These are phyloP conservation scores for Ectobius pallidus DNA, from an alignment of 2,888 invertebrate genomes.

Conservation along the genomic window DNA sequence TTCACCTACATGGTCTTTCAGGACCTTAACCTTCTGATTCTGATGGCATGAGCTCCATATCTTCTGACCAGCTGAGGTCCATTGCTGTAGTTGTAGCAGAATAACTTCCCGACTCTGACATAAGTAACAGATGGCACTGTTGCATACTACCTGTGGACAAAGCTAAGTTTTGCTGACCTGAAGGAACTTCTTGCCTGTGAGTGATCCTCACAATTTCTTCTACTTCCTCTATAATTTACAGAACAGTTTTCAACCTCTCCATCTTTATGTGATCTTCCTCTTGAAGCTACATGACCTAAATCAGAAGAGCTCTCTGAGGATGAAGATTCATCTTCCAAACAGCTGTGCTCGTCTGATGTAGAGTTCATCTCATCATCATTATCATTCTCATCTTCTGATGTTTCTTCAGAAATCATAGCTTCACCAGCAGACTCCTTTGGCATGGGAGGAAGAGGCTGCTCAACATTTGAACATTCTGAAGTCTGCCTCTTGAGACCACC, in stretches of 20 bases:
- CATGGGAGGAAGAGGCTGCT: constrained; percentile 18
- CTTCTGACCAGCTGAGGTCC: constrained; percentile 46
- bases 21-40: constrained; percentile 36
- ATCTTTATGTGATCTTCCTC: not conserved
- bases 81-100: constrained; percentile 42
- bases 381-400: constrained; percentile 47
- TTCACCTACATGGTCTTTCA: too few relatives aligned
- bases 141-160: not conserved
- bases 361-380: constrained; percentile 28
- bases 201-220: not conserved
- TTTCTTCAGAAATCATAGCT: constrained; percentile 50
- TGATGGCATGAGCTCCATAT: constrained; percentile 31
- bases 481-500: constrained; percentile 19
- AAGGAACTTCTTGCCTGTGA: too few relatives aligned
- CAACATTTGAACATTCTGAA: constrained; percentile 34
- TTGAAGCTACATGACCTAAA: not conserved
- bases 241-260: not conserved
- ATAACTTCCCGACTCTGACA: constrained; percentile 37
- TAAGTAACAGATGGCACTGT: constrained; percentile 27
- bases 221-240: not conserved
- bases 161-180: constrained; percentile 9
- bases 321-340: constrained; percentile 40
- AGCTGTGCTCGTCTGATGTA: constrained; percentile 33
- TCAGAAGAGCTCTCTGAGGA: constrained; percentile 20
- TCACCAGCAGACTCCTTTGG: constrained; percentile 48